phyloP scores from a whole-genome alignment of 2,888 invertebrate genomes.

The Vannuccia rotundouncinata region DNA sequence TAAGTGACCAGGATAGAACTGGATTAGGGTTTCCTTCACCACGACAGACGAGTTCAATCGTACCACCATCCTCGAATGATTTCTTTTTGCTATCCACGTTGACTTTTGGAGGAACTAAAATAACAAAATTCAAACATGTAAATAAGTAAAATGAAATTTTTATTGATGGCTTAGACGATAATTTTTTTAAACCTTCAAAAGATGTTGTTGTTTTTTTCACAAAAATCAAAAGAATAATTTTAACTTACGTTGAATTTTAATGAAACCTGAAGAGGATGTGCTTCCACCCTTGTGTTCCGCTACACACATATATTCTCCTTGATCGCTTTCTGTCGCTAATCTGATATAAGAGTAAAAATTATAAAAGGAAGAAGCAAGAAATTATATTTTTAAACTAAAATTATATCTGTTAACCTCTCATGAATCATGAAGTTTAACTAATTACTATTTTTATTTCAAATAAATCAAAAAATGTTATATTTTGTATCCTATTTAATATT shows the following conservation, averaged over 20 bases:
- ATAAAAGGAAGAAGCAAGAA: not conserved
- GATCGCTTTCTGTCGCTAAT: conserved; percentile 23
- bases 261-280: not conserved
- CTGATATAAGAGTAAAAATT: not conserved
- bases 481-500: too few species aligned
- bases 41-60: conserved; percentile 4
- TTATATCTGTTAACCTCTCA: too few species aligned
- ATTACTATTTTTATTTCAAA: too few species aligned
- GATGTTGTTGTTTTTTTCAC: too few species aligned
- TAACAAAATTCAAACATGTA: too few species aligned
- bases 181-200: too few species aligned
- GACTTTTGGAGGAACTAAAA: conserved; percentile 1
- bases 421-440: too few species aligned
- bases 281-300: conserved; percentile 34
- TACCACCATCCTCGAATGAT: not conserved
- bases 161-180: too few species aligned
- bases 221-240: too few species aligned
- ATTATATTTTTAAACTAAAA: too few species aligned
- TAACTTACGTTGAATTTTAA: conserved; percentile 35
- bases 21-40: not conserved
- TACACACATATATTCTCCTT: conserved; percentile 34
- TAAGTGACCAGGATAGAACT: conserved; percentile 22
- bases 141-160: too few species aligned
- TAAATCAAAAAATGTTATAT: too few species aligned
- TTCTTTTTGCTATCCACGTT: conserved; percentile 16